Evolutionary conservation across 2,888 invertebrate species (phyloP).

Genomic region (Metacarcinus magister): DNA sequence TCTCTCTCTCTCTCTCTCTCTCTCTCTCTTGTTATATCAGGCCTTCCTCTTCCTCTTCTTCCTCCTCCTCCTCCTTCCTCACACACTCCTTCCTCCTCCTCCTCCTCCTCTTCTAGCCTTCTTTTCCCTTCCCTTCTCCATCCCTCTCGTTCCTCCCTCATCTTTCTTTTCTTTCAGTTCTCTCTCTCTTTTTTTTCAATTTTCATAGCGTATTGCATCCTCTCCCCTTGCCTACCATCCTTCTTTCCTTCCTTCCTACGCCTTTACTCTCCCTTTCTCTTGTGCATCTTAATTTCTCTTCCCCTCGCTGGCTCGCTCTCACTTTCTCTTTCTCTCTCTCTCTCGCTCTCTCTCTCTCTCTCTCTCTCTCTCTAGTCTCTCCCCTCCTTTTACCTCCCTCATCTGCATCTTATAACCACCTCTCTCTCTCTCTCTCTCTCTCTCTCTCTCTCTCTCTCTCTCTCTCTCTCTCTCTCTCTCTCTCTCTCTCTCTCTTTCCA

Average conservation of each 20-base stretch:
- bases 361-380: conserved; percentile 59
- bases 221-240: conserved; percentile 47
- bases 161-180: neutral
- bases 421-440: conserved; percentile 38
- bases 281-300: conserved; percentile 29
- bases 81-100: neutral
- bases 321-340: neutral
- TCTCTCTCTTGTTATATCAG: conserved; percentile 46
- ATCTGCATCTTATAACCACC: conserved; percentile 48
- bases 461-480: conserved; percentile 46
- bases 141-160: conserved; percentile 10
- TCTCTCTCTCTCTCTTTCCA: conserved; percentile 28
- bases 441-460: neutral
- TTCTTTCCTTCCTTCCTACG: conserved; percentile 48
- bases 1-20: conserved; percentile 55
- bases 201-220: conserved; percentile 40
- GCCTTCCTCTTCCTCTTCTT: neutral
- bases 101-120: neutral
- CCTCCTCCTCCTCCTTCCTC: neutral
- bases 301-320: conserved; percentile 17
- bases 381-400: conserved; percentile 31
- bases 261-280: conserved; percentile 42
- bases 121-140: conserved; percentile 41
- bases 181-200: neutral
- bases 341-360: neutral